Conservation (phyloP, 2,888 invertebrate genomes). For the Romanomermis culicivorax region DNA sequence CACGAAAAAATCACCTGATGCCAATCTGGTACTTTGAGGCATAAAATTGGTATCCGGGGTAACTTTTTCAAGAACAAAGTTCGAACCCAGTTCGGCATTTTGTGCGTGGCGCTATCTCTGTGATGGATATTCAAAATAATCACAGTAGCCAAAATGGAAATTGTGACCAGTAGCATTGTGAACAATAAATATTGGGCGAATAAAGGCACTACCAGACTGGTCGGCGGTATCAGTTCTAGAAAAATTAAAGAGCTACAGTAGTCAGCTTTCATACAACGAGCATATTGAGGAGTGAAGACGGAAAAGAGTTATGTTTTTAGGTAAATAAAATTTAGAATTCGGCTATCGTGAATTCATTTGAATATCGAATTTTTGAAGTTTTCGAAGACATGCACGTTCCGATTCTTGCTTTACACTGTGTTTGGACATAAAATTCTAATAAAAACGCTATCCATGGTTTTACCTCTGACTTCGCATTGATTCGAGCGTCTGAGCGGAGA, state of each 20-base stretch:
- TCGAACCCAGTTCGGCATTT: constrained; percentile 27
- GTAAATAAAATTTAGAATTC: too few relatives aligned
- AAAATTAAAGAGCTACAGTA: too few relatives aligned
- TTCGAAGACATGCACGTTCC: too few relatives aligned
- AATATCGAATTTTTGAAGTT: too few relatives aligned
- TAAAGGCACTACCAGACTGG: constrained; percentile 28
- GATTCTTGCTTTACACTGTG: too few relatives aligned
- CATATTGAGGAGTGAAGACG: neutral
- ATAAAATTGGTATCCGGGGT: constrained; percentile 20
- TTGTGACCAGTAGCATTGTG: constrained; percentile 26
- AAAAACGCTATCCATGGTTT: too few relatives aligned
- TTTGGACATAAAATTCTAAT: too few relatives aligned
- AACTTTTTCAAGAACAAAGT: constrained; percentile 21
- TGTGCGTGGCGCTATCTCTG: constrained; percentile 23
- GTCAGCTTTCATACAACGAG: constrained; percentile 13
- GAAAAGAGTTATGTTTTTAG: neutral
- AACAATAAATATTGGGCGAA: constrained; percentile 28
- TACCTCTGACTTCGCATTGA: too few relatives aligned
- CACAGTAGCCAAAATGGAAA: constrained; percentile 20
- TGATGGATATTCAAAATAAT: constrained; percentile 27
- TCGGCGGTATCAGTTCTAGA: constrained; percentile 27
- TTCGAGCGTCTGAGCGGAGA: too few relatives aligned
- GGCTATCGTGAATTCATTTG: too few relatives aligned
- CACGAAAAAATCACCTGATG: neutral
- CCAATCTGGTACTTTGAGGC: constrained; percentile 2